Conservation (phyloP, 2,113 vertebrate genomes). For the Pangasianodon gigas region DNA sequence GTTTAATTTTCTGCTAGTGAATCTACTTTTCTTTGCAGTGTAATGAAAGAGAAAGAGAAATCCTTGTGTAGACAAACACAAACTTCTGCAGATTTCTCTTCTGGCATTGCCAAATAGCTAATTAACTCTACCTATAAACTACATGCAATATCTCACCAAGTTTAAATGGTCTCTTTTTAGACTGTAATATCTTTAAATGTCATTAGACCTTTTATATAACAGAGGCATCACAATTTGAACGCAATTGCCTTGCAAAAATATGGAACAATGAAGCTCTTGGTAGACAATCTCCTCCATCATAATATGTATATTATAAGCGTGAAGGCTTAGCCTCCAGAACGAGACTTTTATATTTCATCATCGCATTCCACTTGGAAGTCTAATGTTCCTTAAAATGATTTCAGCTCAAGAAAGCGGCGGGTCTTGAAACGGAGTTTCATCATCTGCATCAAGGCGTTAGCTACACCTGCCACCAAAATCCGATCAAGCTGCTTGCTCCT, state of each 20-base stretch:
- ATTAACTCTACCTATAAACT: constrained; percentile 41
- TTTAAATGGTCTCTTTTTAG: constrained; percentile 37
- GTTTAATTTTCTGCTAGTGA: neutral
- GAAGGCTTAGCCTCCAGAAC: constrained; percentile 24
- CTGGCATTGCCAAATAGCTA: neutral
- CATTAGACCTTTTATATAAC: constrained; percentile 51
- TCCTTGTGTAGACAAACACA: neutral
- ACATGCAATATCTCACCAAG: constrained; percentile 34
- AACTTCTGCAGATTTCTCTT: neutral
- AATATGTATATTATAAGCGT: constrained; percentile 17
- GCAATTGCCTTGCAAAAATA: constrained; percentile 46
- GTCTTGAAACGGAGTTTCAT: constrained; percentile 2
- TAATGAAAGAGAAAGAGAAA: neutral
- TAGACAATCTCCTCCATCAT: constrained; percentile 42
- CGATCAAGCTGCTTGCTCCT: neutral
- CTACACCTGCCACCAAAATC: constrained; percentile 22
- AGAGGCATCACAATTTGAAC: constrained; percentile 26
- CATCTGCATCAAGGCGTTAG: neutral
- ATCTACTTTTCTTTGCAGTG: neutral
- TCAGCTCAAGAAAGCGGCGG: neutral
- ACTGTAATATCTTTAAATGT: constrained; percentile 49
- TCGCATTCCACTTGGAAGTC: neutral
- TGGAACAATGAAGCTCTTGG: constrained; percentile 30
- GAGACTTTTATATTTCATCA: constrained; percentile 24
- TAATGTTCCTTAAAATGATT: constrained; percentile 22